These are phyloP conservation scores for Platichthys stellatus DNA, from an alignment of 2,113 vertebrate species.

Conservation along the genomic window DNA sequence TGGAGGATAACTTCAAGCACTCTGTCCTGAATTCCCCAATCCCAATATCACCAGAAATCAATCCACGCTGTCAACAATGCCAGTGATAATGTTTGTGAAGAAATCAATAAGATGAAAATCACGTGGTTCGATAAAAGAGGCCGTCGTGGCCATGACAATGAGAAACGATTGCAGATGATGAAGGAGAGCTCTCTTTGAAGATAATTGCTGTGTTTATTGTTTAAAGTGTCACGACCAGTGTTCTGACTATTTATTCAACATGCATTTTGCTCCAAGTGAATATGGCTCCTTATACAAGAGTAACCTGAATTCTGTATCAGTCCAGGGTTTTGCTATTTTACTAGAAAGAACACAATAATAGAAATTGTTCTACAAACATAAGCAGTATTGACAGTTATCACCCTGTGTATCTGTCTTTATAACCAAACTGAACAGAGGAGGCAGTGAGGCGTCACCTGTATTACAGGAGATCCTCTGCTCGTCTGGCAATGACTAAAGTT, in stretches of 20 bases:
- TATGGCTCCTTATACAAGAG: too few species aligned
- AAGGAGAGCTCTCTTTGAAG: background rate
- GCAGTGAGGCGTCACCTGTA: background rate
- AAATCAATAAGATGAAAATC: background rate
- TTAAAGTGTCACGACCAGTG: background rate
- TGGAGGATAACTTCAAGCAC: background rate
- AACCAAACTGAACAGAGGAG: too few species aligned
- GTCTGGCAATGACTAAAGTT: slow-evolving; percentile 21
- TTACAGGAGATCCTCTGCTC: slow-evolving; percentile 10
- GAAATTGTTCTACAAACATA: too few species aligned
- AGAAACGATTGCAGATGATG: background rate
- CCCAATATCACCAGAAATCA: too few species aligned
- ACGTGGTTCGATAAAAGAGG: background rate
- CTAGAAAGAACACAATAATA: too few species aligned
- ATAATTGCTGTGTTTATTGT: background rate
- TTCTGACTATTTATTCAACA: background rate
- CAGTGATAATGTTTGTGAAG: slow-evolving; percentile 3
- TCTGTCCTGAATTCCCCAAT: background rate
- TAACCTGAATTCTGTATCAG: too few species aligned
- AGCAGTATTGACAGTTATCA: too few species aligned
- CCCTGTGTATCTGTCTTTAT: too few species aligned
- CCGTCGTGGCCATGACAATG: background rate
- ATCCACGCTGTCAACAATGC: background rate
- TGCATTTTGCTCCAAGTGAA: background rate
- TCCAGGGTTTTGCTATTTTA: too few species aligned